Base-by-base conservation (phyloP, 2,888 invertebrate genomes). In the Amphiduros pacificus region DNA sequence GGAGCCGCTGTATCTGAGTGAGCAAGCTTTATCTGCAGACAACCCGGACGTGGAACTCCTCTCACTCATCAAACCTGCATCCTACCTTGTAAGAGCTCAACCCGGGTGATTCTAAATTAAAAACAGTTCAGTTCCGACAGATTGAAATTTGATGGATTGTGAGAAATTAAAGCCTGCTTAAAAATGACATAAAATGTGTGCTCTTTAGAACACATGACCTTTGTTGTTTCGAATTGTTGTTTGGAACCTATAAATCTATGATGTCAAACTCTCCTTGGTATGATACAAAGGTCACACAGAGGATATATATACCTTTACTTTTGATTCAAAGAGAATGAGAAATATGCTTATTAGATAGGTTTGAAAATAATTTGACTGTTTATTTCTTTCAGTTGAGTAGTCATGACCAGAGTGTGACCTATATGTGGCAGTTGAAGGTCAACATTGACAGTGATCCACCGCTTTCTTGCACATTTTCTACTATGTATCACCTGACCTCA, bases 391-490 rank as follows among this genome's bases (percentile, higher is more conserved):
- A 89, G 86, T 87, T 88, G 78, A 89, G 93, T 57, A 88, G 88
- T 62, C 89, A 89, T 73, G 89, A 90, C 1, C 87, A 90, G 65
- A 90, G 87, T 57, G 89, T 90, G 0, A 91, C 91, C 0, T 93
- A 90, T 78, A 87, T 94, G 85, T 94, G 93, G 90, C 92, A 94
- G 80, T 83, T 91, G 1, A 87, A 88, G 48, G 75, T 75, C 36
- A 75, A 75, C 27, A 2, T 27, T 5, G 9, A 1, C 2, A 49
- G 28, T 2, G 29, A 29, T 2, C 56, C 56, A 14, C 4, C 28
- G 22, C 28, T 56, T 6, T 11, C 3, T 1, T 56, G 56, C 22
- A 56, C 56, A n/a, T 56, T 48, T 41, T 6, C 2, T 28, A 29
- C 48, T 9, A 29, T 22, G 24, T 56, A 56, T 27, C 14, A 5